phyloP scores from a whole-genome alignment of 2,113 vertebrate species.

The Oenanthe melanoleuca region DNA sequence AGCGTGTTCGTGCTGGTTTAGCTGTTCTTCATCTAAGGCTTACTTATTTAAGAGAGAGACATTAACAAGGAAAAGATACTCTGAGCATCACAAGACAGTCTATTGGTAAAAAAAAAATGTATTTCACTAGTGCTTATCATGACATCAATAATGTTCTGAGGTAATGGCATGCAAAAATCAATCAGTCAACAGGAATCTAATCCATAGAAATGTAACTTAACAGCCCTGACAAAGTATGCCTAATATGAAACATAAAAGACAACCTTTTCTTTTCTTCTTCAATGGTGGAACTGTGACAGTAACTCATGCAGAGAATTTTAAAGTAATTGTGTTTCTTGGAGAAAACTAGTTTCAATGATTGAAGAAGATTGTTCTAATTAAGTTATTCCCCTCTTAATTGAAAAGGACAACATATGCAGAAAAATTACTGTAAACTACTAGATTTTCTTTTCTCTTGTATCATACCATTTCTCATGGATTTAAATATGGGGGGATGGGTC shows the following conservation, averaged over 20 bases:
- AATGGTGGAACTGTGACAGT: neutral
- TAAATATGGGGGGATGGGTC: fast-evolving
- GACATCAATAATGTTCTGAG: constrained; percentile 53
- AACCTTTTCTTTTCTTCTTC: constrained; percentile 20
- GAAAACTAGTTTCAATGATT: constrained; percentile 11
- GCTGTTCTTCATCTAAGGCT: neutral
- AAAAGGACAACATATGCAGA: constrained; percentile 25
- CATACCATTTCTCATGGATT: neutral
- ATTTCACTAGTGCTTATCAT: constrained; percentile 52
- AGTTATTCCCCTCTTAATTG: constrained; percentile 62
- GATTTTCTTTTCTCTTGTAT: neutral
- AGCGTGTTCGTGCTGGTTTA: neutral
- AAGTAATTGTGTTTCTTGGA: neutral
- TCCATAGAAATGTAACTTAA: constrained; percentile 59
- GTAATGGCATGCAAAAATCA: constrained; percentile 66
- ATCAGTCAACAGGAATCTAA: constrained; percentile 58
- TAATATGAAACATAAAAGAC: constrained; percentile 35
- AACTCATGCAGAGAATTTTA: neutral
- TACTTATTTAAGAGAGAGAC: neutral
- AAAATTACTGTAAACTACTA: constrained; percentile 10
- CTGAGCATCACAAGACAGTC: constrained; percentile 23
- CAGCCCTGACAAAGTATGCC: constrained; percentile 15
- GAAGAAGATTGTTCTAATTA: constrained; percentile 28
- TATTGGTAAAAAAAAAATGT: constrained; percentile 52
- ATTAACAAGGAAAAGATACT: constrained; percentile 24